Evolutionary conservation across 2,888 invertebrate genomes (phyloP), one percentile per base, ranked within the genome.

Genomic region (Plusia festucae): DNA sequence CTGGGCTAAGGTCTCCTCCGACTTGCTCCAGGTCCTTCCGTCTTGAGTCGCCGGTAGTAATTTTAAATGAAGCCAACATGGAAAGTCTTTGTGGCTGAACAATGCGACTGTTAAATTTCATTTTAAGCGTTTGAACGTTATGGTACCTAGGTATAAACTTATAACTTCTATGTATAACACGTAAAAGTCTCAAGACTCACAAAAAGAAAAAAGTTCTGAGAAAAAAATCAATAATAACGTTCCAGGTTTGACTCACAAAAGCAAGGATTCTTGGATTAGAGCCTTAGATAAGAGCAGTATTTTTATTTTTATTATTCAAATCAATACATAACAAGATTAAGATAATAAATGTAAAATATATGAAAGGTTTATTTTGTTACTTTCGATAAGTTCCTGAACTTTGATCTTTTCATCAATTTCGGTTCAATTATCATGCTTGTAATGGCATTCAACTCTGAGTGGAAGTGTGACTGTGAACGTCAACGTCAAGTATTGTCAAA

Each of bases 401-500:
- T 20, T 49, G 11, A 49, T 11, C 40, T 40, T 18, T 49, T 49
- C 8, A 18, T 46, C 8, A 18, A 1, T 46, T 46, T 18, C 8
- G 18, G 18, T 2, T 18, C 2, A 8, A 18, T 8, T 8, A 46
- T 3, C 46, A 49, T 49, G 46, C 46, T 49, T 49, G 9, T 49
- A 49, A 20, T 49, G 9, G 46, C 46, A 49, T 20, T 9, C 20
- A 49, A 18, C 11, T 20, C 4, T 1, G 46, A 49, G 46, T 49
- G 46, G 46, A 49, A 49, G 46, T 11, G 68, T 70, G 53, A 13
- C 40, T 8, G 27, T n/a, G 11, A 44, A 34, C 22, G 51, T 18
- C 55, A 69, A 64, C 30, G 65, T 67, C 67, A 65, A 65, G 59
- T 65, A 52, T 44, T 58, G 57, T 64, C 64, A 55, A 65, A 52